Percentiles rank a stretch among this genome's conserved stretches.
Evolutionary conservation across 2,113 vertebrate species (phyloP).

Genomic region (Plecturocebus donacophilus): DNA sequence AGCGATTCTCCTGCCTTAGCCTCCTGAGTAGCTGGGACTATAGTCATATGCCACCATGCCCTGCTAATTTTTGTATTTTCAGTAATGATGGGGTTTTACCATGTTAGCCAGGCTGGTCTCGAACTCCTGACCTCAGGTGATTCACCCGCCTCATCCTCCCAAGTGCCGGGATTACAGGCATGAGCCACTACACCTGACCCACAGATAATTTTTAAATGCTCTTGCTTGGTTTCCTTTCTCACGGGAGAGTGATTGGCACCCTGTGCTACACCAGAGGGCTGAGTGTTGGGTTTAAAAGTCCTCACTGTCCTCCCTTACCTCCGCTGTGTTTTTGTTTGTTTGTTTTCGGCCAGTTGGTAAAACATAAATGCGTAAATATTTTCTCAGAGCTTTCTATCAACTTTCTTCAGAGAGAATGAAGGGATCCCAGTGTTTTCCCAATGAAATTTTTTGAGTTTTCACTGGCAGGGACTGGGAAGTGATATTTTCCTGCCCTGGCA

Average conservation of each 20-base stretch:
- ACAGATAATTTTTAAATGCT: neutral
- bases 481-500: neutral
- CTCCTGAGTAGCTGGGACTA: no score
- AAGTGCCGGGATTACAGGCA: no score
- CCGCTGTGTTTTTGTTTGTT: neutral
- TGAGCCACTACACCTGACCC: no score
- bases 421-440: neutral
- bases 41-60: no score
- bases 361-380: neutral
- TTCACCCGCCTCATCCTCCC: no score
- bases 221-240: fast-evolving
- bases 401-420: constrained; percentile 10
- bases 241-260: neutral
- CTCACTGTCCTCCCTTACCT: fast-evolving
- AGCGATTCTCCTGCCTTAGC: no score
- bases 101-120: no score
- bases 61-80: no score
- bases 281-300: neutral
- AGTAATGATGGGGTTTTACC: no score
- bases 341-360: neutral
- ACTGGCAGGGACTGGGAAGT: neutral
- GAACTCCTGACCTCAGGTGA: no score
- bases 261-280: neutral
- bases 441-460: neutral
- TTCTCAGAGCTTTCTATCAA: neutral